Evolutionary conservation across 2,797 vertebrate species (phyloP).

Genomic region (Pelobates cultripes): DNA sequence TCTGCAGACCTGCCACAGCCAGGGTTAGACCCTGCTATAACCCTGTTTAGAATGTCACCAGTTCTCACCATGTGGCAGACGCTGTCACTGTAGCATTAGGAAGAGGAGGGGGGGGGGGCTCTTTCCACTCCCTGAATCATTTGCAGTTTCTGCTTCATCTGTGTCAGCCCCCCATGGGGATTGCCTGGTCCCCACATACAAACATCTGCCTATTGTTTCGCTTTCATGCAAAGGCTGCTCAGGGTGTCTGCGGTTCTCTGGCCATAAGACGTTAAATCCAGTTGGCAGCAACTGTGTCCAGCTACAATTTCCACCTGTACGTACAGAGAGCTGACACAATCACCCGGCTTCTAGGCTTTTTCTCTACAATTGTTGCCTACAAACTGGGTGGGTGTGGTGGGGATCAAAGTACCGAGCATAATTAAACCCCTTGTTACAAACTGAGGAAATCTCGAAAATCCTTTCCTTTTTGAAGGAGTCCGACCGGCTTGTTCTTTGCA

Average conservation of each 20-base stretch:
- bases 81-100: slow-evolving; percentile 16
- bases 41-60: slow-evolving; percentile 18
- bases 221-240: slow-evolving; percentile 17
- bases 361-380: background rate
- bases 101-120: slow-evolving; percentile 11
- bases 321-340: background rate
- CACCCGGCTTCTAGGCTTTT: background rate
- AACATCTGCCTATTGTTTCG: slow-evolving; percentile 43
- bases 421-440: background rate
- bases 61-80: slow-evolving; percentile 42
- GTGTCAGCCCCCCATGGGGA: slow-evolving; percentile 24
- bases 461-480: too few relatives aligned
- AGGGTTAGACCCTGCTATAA: background rate
- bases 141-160: slow-evolving; percentile 20
- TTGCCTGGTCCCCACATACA: slow-evolving; percentile 19
- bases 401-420: background rate
- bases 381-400: background rate
- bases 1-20: background rate
- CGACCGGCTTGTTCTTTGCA: too few relatives aligned
- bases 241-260: background rate
- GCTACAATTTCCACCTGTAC: background rate
- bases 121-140: slow-evolving; percentile 9
- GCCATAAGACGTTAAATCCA: background rate
- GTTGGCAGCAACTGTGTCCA: slow-evolving; percentile 24
- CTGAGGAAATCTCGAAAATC: background rate